phyloP scores from a whole-genome alignment of 2,797 vertebrate genomes.

The Podarcis siculus region DNA sequence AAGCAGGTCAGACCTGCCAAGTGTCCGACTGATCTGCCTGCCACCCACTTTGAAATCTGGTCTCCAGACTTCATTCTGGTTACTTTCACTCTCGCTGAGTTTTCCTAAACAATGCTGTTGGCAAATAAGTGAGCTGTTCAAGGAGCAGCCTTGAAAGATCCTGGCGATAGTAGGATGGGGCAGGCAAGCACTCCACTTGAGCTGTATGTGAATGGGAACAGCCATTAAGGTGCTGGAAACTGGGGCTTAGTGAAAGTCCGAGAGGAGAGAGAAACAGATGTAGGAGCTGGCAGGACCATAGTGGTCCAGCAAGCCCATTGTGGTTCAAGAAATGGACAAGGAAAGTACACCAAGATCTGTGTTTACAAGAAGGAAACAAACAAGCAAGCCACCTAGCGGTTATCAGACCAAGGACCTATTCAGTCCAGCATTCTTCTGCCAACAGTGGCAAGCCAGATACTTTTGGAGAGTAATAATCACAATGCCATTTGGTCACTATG shows the following conservation, averaged over 20 bases:
- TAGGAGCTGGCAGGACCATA: neutral
- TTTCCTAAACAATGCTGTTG: constrained; percentile 7
- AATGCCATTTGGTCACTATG: neutral
- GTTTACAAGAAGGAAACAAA: neutral
- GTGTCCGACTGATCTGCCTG: constrained; percentile 13
- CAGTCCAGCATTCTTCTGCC: neutral
- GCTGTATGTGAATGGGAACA: neutral
- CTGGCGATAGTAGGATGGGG: neutral
- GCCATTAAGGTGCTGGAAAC: neutral
- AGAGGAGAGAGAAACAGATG: neutral
- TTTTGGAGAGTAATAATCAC: neutral
- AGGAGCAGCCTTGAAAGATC: neutral
- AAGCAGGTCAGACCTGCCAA: constrained; percentile 8
- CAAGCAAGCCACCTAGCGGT: neutral
- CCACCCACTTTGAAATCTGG: constrained; percentile 36
- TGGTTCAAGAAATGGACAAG: neutral
- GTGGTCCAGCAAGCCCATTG: neutral
- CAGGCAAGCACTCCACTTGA: neutral
- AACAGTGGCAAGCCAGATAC: neutral
- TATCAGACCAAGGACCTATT: neutral
- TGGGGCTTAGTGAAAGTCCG: neutral
- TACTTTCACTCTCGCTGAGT: constrained; percentile 19
- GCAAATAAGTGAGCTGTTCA: constrained; percentile 1
- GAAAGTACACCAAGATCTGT: neutral
- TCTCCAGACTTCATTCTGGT: constrained; percentile 21